Conservation (phyloP, 2,113 vertebrate genomes). For the Aythya baeri region DNA sequence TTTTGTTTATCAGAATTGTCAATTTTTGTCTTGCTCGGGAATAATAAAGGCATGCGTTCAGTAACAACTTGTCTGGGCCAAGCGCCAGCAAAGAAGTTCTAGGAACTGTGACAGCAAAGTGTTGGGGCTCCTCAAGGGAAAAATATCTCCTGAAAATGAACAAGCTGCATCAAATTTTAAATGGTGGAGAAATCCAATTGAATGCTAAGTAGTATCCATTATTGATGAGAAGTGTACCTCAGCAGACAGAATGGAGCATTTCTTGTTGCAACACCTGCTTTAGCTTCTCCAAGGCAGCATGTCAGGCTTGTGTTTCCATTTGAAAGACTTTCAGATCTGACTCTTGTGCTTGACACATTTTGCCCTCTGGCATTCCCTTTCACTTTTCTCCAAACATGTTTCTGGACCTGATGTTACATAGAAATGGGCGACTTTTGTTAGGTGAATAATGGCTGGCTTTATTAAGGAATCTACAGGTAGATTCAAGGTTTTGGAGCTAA, state of each 20-base stretch:
- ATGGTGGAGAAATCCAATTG: neutral
- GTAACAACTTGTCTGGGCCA: neutral
- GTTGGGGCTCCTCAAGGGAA: neutral
- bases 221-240: neutral
- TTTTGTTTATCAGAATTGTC: neutral
- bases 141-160: constrained; percentile 25
- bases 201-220: neutral
- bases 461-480: neutral
- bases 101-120: neutral
- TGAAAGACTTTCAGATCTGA: neutral
- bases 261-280: neutral
- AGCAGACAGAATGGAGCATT: neutral
- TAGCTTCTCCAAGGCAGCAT: neutral
- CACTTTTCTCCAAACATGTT: rapidly evolving
- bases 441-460: neutral
- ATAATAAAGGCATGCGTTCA: neutral
- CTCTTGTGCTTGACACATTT: neutral
- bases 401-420: neutral
- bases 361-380: neutral
- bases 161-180: neutral
- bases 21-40: neutral
- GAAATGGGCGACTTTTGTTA: neutral
- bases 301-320: neutral
- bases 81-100: neutral
- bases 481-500: neutral